Evolutionary conservation across 2,113 vertebrate species (phyloP), one percentile per base, ranked within the genome.

Genomic region (Spea multiplicata): DNA sequence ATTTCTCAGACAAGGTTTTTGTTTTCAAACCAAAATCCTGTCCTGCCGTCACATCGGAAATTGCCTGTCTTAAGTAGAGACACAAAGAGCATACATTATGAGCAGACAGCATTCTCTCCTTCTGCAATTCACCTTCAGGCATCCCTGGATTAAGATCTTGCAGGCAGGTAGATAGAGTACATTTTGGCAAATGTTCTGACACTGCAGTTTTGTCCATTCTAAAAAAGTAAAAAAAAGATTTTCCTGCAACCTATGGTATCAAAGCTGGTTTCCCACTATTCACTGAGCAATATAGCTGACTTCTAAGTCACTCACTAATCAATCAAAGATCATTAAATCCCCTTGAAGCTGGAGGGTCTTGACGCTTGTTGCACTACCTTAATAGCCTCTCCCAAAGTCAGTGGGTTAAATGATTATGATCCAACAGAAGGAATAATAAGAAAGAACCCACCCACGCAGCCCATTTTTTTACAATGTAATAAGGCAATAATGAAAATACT

Each of bases 321-420:
- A 69, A n/a, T n/a, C n/a, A n/a, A 49, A 70, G 53, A 57, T 68
- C 75, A 77, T 70, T 77, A 76, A 76, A 59, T 66, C 45, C 52
- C 9, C 44, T 62, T n/a, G 66, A 59, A 77, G 75, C 53, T 67
- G 46, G 59, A 50, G 66, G 75, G 66, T 61, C 68, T 14, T 46
- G 66, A 6, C 10, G 49, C 12, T 14, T 3, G 10, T 59, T 13
- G 10, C 55, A 3, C 5, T 3, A 12, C 55, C 66, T 45, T 68
- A 6, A 45, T 67, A 7, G 66, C 12, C 8, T 17, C n/a, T 75
- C 30, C 47, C 10, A 64, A 16, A 6, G 50, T 44, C 5, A 62
- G 70, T 5, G 66, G 75, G 75, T 77, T 77, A 71, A 77, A 77
- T 44, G 66, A 77, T 77, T 70, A 77, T 70, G 14, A 70, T 71